Conservation (phyloP, 2,888 invertebrate genomes). For the Cephus rjabovi region DNA sequence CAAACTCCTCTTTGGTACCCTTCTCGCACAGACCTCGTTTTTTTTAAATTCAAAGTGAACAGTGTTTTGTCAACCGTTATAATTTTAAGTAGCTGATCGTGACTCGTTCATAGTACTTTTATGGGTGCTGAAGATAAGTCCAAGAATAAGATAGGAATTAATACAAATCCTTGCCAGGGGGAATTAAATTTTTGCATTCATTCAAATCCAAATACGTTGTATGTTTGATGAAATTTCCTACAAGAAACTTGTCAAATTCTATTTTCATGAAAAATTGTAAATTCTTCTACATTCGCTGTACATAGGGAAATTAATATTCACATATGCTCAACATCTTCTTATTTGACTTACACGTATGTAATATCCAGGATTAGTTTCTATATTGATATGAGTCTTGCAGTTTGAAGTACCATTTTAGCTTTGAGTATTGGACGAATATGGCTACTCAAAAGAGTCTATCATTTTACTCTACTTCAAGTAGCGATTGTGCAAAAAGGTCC, state of each 20-base stretch:
- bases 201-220: too few species aligned
- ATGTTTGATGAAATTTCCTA: too few species aligned
- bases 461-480: neutral
- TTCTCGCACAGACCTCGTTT: neutral
- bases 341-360: neutral
- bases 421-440: neutral
- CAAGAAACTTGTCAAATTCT: too few species aligned
- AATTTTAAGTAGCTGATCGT: neutral
- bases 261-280: too few species aligned
- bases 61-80: neutral
- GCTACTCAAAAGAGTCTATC: neutral
- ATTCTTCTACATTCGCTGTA: too few species aligned
- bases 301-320: too few species aligned
- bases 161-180: too few species aligned
- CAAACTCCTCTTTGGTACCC: neutral
- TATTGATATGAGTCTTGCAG: neutral
- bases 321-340: too few species aligned
- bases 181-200: too few species aligned
- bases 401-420: neutral
- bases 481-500: neutral
- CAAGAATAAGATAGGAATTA: too few species aligned
- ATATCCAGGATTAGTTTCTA: neutral
- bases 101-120: too few species aligned
- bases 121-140: too few species aligned
- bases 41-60: neutral